Conservation (phyloP, 1,140 invertebrate genomes). For the Platorchestia sp. region DNA sequence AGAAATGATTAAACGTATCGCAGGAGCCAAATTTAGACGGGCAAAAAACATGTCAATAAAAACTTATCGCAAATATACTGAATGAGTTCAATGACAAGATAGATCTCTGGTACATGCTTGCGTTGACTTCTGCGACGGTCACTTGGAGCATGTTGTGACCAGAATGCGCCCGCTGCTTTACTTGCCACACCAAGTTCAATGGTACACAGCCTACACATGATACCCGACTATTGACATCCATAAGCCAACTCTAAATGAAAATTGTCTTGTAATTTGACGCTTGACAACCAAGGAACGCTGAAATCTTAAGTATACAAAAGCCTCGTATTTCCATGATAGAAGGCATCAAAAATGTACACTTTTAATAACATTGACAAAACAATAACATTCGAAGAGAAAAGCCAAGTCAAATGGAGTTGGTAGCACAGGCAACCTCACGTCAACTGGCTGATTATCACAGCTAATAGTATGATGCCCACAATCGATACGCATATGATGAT, state of each 20-base stretch:
- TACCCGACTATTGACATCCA: not conserved
- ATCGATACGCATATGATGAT: constrained; percentile 36
- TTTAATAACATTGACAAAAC: not conserved
- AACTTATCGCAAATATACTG: not conserved
- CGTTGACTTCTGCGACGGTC: not conserved
- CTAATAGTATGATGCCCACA: constrained; percentile 38
- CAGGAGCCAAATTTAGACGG: not conserved
- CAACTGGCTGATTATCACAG: constrained; percentile 40
- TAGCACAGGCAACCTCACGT: constrained; percentile 21
- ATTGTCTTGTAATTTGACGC: not conserved
- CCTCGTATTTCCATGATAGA: not conserved
- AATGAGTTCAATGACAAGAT: not conserved
- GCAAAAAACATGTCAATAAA: not conserved
- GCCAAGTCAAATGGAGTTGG: constrained; percentile 13
- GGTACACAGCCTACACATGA: not conserved
- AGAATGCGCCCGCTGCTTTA: not conserved
- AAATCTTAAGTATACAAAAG: not conserved
- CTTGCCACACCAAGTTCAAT: not conserved
- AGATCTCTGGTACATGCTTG: not conserved
- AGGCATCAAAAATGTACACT: not conserved
- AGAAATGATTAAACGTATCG: not conserved
- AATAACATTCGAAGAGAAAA: not conserved
- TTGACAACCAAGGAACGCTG: not conserved
- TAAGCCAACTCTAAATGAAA: not conserved
- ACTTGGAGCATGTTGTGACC: not conserved